These are phyloP conservation scores for Acestrorhynchus altus DNA, from an alignment of 2,797 vertebrate genomes.

Conservation along the genomic window DNA sequence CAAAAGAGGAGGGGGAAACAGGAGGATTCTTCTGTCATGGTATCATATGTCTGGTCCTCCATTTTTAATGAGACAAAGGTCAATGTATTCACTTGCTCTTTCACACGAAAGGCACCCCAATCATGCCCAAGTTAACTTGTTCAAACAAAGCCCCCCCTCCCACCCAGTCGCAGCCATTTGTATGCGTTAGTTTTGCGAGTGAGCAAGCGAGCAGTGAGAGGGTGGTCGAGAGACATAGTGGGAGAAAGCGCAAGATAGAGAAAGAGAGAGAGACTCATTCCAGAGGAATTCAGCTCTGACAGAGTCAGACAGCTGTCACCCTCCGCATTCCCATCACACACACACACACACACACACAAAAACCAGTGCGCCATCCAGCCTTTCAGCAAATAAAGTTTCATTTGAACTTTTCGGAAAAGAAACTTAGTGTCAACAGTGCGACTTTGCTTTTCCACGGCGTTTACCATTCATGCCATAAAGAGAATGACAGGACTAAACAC, in stretches of 20 bases:
- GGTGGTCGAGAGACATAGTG: conserved; percentile 56
- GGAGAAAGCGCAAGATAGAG: conserved; percentile 63
- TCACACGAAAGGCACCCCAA: conserved; percentile 89
- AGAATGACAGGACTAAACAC: conserved; percentile 14
- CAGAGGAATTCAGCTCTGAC: conserved; percentile 79
- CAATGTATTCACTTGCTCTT: conserved; percentile 91
- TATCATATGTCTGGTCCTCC: conserved; percentile 81
- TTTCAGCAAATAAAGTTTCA: conserved; percentile 55
- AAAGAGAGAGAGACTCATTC: conserved; percentile 74
- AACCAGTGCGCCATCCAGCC: conserved; percentile 49
- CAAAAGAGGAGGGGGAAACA: conserved; percentile 41
- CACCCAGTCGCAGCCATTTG: conserved; percentile 67
- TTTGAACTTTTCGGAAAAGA: conserved; percentile 43
- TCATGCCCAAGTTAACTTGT: conserved; percentile 91
- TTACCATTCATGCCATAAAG: not conserved
- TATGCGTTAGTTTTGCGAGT: conserved; percentile 72
- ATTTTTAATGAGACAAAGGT: conserved; percentile 95
- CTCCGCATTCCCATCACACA: conserved; percentile 60
- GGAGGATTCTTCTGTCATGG: conserved; percentile 77
- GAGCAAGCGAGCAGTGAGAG: conserved; percentile 54
- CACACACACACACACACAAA: conserved; percentile 49
- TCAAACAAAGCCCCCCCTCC: conserved; percentile 73
- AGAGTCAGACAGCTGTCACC: conserved; percentile 81
- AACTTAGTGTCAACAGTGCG: conserved; percentile 47
- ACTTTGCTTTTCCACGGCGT: not conserved